Conservation (phyloP, 2,113 vertebrate genomes). For the Centropus bengalensis region DNA sequence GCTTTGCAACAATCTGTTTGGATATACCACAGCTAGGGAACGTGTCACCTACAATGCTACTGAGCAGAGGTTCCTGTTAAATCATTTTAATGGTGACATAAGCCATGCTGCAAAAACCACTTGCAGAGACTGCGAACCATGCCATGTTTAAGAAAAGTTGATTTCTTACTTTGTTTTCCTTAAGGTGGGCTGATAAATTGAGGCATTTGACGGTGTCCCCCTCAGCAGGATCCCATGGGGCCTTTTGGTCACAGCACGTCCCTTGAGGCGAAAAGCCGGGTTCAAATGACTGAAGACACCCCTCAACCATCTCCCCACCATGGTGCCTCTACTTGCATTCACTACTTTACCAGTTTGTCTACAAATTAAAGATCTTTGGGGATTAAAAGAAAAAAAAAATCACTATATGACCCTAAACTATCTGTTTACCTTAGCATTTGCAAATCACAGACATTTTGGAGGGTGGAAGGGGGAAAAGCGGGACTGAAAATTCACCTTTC, state of each 20-base stretch:
- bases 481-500: not conserved
- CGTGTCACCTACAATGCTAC: conserved; percentile 53
- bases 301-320: fast-evolving
- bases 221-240: not conserved
- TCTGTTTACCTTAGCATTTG: not conserved
- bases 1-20: conserved; percentile 62
- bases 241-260: not conserved
- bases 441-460: not conserved
- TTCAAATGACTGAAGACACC: not conserved
- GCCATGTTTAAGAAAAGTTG: not conserved
- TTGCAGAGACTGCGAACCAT: not conserved
- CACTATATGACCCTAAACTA: not conserved
- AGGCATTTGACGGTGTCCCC: not conserved
- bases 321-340: not conserved
- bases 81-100: conserved; percentile 61
- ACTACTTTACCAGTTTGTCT: not conserved
- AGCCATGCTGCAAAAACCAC: not conserved
- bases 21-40: conserved; percentile 66
- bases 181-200: not conserved
- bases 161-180: not conserved
- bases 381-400: not conserved
- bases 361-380: not conserved
- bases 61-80: conserved; percentile 54
- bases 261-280: not conserved
- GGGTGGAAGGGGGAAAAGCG: too few relatives aligned